phyloP scores from a whole-genome alignment of 2,113 vertebrate genomes.

The Phyllopteryx taeniolatus region DNA sequence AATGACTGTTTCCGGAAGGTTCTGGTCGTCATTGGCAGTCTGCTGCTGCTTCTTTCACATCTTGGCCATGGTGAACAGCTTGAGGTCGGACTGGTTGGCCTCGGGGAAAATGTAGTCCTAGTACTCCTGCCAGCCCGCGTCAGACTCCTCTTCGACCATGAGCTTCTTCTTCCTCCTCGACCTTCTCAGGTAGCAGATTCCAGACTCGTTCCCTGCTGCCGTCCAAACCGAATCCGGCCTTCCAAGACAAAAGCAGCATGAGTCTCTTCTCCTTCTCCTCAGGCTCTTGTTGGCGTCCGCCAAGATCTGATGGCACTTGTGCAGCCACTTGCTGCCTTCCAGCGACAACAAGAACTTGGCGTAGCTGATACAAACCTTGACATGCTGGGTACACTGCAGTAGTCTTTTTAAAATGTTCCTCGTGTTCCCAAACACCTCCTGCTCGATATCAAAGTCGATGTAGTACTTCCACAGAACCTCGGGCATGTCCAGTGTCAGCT shows the following conservation, averaged over 20 bases:
- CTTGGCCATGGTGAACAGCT: conserved; percentile 96
- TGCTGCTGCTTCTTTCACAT: conserved; percentile 97
- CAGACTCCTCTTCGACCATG: conserved; percentile 93
- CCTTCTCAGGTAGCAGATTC: conserved; percentile 95
- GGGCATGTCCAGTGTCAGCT: conserved; percentile 94
- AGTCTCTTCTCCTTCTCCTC: conserved; percentile 97
- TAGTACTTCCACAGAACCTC: conserved; percentile 99
- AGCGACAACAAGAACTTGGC: conserved; percentile 92
- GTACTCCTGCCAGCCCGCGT: conserved; percentile 97
- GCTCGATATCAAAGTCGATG: conserved; percentile 97
- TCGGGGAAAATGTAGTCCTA: conserved; percentile 99
- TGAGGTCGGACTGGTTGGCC: conserved; percentile 97
- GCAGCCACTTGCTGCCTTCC: conserved; percentile 72
- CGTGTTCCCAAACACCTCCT: conserved; percentile 93
- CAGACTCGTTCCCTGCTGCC: conserved; percentile 79
- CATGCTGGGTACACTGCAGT: conserved; percentile 91
- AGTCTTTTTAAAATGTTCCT: conserved; percentile 87
- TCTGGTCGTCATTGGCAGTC: conserved; percentile 63
- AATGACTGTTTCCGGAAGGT: neutral
- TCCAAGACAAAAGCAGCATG: conserved; percentile 95
- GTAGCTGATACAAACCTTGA: conserved; percentile 99
- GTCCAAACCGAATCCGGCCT: conserved; percentile 83
- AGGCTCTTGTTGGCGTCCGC: conserved; percentile 93
- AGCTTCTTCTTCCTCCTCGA: conserved; percentile 97
- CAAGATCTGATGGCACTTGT: conserved; percentile 83